phyloP scores from a whole-genome alignment of 2,888 invertebrate genomes.

The Eupithecia insigniata region DNA sequence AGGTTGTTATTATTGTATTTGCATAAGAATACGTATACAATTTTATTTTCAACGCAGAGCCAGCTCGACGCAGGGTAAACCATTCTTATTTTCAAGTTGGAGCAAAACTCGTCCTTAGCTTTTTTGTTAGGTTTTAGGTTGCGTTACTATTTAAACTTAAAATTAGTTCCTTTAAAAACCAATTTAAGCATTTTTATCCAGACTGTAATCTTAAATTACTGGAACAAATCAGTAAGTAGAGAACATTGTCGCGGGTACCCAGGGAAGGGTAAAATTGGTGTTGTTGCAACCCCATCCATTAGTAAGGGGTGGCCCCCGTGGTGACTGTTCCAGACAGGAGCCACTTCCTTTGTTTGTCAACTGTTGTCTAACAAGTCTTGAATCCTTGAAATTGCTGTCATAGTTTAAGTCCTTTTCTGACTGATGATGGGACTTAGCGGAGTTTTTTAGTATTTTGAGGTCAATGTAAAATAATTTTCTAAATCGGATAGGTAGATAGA shows the following conservation, averaged over 20 bases:
- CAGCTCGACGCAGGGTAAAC: too few species aligned
- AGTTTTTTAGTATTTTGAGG: not conserved
- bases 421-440: too few species aligned
- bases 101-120: too few species aligned
- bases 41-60: too few species aligned
- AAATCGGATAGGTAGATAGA: too few species aligned
- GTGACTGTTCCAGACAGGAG: conserved; percentile 33
- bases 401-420: not conserved
- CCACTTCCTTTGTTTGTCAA: conserved; percentile 52
- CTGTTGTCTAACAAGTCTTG: conserved; percentile 38
- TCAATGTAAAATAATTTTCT: too few species aligned
- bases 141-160: too few species aligned
- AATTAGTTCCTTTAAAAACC: too few species aligned
- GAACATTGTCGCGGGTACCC: conserved; percentile 32
- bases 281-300: conserved; percentile 48
- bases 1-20: too few species aligned
- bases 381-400: not conserved
- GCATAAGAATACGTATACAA: too few species aligned
- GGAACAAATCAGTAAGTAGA: conserved; percentile 30
- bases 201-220: conserved; percentile 20
- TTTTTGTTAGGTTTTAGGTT: too few species aligned
- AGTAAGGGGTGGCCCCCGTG: conserved; percentile 51
- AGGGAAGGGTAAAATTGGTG: conserved; percentile 46
- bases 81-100: too few species aligned
- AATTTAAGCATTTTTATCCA: not conserved